Percentiles rank a stretch among this genome's conserved stretches.
These are phyloP conservation scores for Encarsia formosa DNA, from an alignment of 2,888 invertebrate genomes.

Conservation along the genomic window DNA sequence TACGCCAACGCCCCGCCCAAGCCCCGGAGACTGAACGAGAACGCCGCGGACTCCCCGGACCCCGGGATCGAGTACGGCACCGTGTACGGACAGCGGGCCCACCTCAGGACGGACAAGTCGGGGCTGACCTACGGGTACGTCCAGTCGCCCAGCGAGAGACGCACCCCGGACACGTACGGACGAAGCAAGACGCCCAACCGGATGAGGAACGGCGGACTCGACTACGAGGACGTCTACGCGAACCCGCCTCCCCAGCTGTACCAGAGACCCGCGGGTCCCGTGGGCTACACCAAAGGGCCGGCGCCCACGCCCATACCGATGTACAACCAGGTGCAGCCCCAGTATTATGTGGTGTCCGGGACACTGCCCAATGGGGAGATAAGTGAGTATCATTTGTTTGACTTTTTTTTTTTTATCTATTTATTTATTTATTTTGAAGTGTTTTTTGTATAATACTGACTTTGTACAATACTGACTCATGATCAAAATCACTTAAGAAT, in stretches of 20 bases:
- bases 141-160: slow-evolving; percentile 57
- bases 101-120: slow-evolving; percentile 45
- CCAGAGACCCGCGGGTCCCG: slow-evolving; percentile 43
- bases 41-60: slow-evolving; percentile 63
- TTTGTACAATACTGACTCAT: too few species aligned
- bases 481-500: too few species aligned
- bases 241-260: slow-evolving; percentile 41
- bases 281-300: slow-evolving; percentile 35
- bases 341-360: slow-evolving; percentile 23
- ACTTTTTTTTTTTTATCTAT: too few species aligned
- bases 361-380: slow-evolving; percentile 16
- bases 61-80: slow-evolving; percentile 31
- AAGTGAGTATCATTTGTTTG: background rate
- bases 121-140: slow-evolving; percentile 48
- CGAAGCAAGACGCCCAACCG: slow-evolving; percentile 44
- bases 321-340: slow-evolving; percentile 29
- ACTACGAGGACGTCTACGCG: slow-evolving; percentile 75
- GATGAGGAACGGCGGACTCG: slow-evolving; percentile 50
- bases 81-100: slow-evolving; percentile 48
- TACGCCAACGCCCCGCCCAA: slow-evolving; percentile 90
- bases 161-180: slow-evolving; percentile 81
- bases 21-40: slow-evolving; percentile 73
- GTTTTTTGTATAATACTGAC: too few species aligned
- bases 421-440: too few species aligned
- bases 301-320: slow-evolving; percentile 42